Conservation (phyloP, 2,113 vertebrate species). For the Pseudonaja textilis region DNA sequence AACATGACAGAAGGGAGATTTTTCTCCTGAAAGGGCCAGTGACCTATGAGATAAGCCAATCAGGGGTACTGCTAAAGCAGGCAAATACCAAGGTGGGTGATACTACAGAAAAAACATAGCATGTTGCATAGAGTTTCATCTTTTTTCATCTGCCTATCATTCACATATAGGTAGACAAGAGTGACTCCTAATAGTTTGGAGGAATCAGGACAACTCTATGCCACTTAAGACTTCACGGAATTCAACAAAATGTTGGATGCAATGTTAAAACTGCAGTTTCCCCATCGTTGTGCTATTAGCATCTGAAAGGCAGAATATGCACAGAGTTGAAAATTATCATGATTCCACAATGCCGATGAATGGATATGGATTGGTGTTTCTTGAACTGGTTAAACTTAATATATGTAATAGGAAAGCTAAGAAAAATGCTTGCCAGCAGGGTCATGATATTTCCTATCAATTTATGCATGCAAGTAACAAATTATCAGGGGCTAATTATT, state of each 20-base stretch:
- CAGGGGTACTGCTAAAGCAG: neutral
- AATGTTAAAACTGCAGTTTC: neutral
- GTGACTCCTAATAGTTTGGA: neutral
- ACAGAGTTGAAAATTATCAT: neutral
- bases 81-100: neutral
- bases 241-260: neutral
- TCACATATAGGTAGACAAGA: neutral
- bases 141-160: neutral
- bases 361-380: neutral
- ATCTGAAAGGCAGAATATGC: neutral
- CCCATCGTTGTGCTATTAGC: neutral
- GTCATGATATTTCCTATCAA: neutral
- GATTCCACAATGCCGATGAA: neutral
- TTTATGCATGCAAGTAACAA: neutral
- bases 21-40: neutral
- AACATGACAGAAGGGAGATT: neutral
- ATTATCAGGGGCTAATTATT: neutral
- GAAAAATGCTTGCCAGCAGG: neutral
- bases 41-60: neutral
- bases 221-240: neutral
- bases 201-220: neutral
- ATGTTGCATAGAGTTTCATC: neutral
- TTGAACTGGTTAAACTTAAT: neutral
- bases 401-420: neutral
- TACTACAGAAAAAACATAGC: neutral